Conservation (phyloP, 2,888 invertebrate genomes). For the Trichogramma dendrolimi region DNA sequence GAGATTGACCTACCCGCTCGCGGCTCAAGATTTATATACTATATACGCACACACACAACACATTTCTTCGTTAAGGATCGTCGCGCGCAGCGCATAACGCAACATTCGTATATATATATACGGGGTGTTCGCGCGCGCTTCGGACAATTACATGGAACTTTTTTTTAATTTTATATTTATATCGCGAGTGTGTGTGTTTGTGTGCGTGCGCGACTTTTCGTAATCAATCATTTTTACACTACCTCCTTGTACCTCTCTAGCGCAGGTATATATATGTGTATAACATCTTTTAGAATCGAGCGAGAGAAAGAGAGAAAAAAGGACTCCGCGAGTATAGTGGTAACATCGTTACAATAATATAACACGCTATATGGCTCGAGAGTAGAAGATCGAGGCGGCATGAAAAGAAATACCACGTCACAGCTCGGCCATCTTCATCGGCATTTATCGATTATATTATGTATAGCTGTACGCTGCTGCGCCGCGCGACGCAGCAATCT, state of each 20-base stretch:
- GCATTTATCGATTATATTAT: no score
- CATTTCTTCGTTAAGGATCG: no score
- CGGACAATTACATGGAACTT: constrained; percentile 1
- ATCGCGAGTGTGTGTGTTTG: constrained; percentile 2
- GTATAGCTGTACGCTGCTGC: neutral
- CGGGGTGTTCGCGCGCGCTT: neutral
- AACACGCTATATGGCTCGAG: no score
- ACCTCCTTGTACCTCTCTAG: neutral
- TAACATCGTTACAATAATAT: no score
- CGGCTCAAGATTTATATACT: no score
- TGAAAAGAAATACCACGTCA: no score
- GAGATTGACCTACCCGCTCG: neutral
- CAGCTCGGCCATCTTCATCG: no score
- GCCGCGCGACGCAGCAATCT: constrained; percentile 7
- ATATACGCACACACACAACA: no score
- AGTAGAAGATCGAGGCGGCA: no score
- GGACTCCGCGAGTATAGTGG: neutral
- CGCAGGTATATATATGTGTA: neutral
- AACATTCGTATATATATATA: no score
- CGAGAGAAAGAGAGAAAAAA: constrained; percentile 11
- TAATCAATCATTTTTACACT: constrained; percentile 12
- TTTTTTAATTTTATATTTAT: neutral
- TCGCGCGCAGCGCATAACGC: no score
- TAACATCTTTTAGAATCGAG: neutral
- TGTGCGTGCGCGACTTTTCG: constrained; percentile 3